Base-by-base conservation (phyloP, 2,113 vertebrate genomes). In the Melanerpes aurifrons region DNA sequence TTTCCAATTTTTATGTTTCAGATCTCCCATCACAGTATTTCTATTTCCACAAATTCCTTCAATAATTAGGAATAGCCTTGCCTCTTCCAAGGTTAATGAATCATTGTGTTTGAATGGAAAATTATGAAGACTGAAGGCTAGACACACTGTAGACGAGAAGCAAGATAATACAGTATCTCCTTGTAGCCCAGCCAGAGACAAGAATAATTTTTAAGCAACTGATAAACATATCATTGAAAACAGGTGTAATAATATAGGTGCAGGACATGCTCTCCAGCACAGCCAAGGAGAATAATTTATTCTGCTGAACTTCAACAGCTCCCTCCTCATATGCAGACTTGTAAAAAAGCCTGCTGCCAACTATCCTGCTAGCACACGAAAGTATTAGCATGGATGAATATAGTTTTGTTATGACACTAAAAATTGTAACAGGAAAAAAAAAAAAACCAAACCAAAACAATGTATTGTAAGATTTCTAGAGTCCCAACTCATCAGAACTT, bases 171-270 rank as follows among this genome's bases (percentile, higher is more conserved):
- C 62, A 58, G 29, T 59, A 86, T 61, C 80, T 93, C 90, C 80
- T 59, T 63, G 56, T 75, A 75, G 80, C 18, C 45, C 86, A 92
- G 82, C 24, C 85, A 90, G 76, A 88, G 43, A 92, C 6, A 4
- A 58, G 53, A 92, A n/a, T 76, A 57, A 89, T 76, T 94, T 92
- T 91, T 81, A 96, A 94, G 82, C 67, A 87, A 83, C 80, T 63
- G 50, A 93, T 95, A 93, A 92, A 90, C 40, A 56, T 77, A 89
- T 85, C 87, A 93, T 75, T 95, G 89, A 91, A 92, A 94, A 94
- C 77, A 96, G 87, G 91, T 92, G 82, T 64, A 83, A 90, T 87
- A 93, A 91, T 89, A 89, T 12, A 90, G 69, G 77, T 83, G 28
- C 74, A 66, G 70, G 63, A 24, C 75, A 86, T 5, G 32, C 48